Percentiles rank a stretch among this genome's conserved stretches.
phyloP scores from a whole-genome alignment of 2,113 vertebrate genomes.

The Lates calcarifer region DNA sequence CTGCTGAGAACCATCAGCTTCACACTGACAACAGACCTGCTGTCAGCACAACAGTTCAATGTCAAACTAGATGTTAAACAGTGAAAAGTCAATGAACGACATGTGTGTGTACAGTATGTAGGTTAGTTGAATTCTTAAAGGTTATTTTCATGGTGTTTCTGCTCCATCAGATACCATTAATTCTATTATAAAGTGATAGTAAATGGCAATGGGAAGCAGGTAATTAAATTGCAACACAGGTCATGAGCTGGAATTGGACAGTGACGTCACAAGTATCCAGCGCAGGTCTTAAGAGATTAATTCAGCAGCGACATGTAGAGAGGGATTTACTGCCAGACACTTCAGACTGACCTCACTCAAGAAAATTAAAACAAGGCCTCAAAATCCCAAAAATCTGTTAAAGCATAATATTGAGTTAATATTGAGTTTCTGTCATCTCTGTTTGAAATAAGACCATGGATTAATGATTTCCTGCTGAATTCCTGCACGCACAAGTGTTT shows the following conservation, averaged over 20 bases:
- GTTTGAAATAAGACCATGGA: background rate
- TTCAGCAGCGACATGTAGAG: conserved; percentile 18
- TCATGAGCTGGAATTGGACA: conserved; percentile 15
- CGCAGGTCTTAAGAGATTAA: conserved; percentile 61
- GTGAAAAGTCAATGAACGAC: background rate
- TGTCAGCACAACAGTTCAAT: background rate
- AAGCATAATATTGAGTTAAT: background rate
- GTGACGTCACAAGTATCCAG: conserved; percentile 24
- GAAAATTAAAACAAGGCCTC: conserved; percentile 18
- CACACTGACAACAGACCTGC: conserved; percentile 1
- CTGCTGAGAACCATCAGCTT: conserved; percentile 4
- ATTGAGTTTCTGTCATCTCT: background rate
- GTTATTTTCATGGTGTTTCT: background rate
- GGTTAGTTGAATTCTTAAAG: background rate
- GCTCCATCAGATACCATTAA: background rate
- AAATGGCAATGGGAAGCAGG: background rate
- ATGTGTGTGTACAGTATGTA: background rate
- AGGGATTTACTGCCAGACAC: conserved; percentile 34
- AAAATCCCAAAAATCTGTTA: background rate
- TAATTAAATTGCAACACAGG: conserved; percentile 12
- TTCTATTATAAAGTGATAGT: background rate
- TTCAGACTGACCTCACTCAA: conserved; percentile 1
- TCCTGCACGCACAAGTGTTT: too few relatives aligned
- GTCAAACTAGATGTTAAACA: conserved; percentile 5
- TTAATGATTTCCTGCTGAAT: background rate